Percentiles rank a stretch among this genome's conserved stretches.
phyloP scores from a whole-genome alignment of 2,797 vertebrate species.

The Spinus olivaceus region DNA sequence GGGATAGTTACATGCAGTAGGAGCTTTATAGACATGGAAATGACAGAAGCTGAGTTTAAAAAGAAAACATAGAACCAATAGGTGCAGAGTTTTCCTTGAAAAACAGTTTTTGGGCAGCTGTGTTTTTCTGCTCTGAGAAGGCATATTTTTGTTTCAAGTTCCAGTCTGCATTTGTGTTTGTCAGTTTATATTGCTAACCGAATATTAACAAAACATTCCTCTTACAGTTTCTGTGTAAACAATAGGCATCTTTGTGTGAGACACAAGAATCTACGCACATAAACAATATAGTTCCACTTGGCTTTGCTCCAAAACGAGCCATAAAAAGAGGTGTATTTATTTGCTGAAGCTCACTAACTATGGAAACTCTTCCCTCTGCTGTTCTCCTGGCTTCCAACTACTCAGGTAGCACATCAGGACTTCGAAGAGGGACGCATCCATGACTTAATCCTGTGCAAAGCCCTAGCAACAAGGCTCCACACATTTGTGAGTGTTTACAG shows the following conservation, averaged over 20 bases:
- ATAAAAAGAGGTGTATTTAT: not conserved
- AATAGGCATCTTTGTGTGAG: slow-evolving; percentile 5
- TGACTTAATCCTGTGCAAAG: not conserved
- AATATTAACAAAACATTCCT: slow-evolving; percentile 21
- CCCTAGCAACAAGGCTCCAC: slow-evolving; percentile 32
- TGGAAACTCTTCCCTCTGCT: not conserved
- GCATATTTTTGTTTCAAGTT: not conserved
- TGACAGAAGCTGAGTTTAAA: not conserved
- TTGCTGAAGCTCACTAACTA: not conserved
- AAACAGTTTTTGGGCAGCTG: not conserved
- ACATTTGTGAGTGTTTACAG: not conserved
- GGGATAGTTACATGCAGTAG: not conserved
- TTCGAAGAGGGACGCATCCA: not conserved
- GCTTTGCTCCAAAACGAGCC: not conserved
- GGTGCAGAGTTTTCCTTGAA: not conserved
- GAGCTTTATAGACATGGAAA: not conserved
- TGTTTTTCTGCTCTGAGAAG: not conserved
- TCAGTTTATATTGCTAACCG: not conserved
- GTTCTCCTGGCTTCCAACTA: not conserved
- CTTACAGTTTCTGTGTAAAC: slow-evolving; percentile 19
- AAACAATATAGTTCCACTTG: not conserved
- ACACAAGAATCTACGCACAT: not conserved
- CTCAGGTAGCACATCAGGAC: not conserved
- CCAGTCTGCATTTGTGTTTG: not conserved
- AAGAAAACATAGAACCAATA: not conserved